Evolutionary conservation across 37 sponge, comb jelly and placozoan genomes (phyloP), one percentile per base, ranked within the genome.

Genomic region (Tethya wilhelma): DNA sequence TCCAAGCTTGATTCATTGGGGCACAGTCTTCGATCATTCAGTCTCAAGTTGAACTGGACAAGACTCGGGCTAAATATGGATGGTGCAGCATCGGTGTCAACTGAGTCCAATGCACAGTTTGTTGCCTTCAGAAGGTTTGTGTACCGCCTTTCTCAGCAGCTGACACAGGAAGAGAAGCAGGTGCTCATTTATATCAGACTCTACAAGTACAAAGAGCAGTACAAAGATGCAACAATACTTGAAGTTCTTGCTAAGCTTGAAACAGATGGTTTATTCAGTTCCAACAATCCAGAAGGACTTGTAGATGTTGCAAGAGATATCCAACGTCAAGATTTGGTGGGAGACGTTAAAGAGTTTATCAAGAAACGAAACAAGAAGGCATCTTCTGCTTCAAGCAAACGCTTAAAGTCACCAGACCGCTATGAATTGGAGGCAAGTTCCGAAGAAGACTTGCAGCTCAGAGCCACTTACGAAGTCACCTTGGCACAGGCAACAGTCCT

Each of bases 271-370:
- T 56, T 62, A 6, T 71, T 72, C 56, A 60, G 67, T 37, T 66
- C 71, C 23, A 20, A 43, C 40, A 60, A 70, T 20, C 73, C 78
- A 29, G 79, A 76, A 22, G 79, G 79, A 26, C 56, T 86, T 0
- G 9, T 45, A 9, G 79, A 86, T 33, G 42, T 86, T n/a, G 64
- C 45, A 28, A 79, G 79, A 44, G 79, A 78, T 17, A 55, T 86
- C 39, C 45, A 78, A 11, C 70, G 86, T 9, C 38, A 71, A 9
- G 86, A 86, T 39, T 67, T 86, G 26, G 32, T 46, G 1, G 28
- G 34, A 5, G 49, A 64, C 32, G 59, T 78, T n/a, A 69, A 71
- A 44, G 63, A 62, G 17, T 81, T 56, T 53, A 44, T 70, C 32
- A 81, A 81, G 64, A 81, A 20, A 11, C 59, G 34, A 31, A 42